Evolutionary conservation across 2,113 vertebrate genomes (phyloP).

Genomic region (Andinoacara biseriatus): DNA sequence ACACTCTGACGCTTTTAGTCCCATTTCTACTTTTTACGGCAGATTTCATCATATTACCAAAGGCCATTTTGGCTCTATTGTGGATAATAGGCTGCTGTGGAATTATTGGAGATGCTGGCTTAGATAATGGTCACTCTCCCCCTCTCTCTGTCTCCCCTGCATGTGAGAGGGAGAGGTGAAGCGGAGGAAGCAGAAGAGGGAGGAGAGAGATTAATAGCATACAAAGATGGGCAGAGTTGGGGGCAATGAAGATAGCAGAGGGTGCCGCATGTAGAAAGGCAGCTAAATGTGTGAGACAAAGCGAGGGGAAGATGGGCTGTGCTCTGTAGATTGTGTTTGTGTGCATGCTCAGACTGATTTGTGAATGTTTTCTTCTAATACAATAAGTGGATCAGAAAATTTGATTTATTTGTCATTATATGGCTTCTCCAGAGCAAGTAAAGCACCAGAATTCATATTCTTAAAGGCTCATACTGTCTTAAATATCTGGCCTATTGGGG

Average conservation of each 20-base stretch:
- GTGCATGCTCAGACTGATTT: conserved; percentile 26
- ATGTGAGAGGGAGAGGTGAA: conserved; percentile 56
- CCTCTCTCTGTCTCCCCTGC: conserved; percentile 38
- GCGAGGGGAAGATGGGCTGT: conserved; percentile 43
- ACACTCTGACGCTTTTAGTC: conserved; percentile 77
- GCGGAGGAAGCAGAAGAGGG: conserved; percentile 60
- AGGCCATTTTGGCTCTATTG: conserved; percentile 78
- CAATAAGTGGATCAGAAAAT: conserved; percentile 58
- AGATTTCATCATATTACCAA: conserved; percentile 85
- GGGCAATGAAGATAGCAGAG: conserved; percentile 72
- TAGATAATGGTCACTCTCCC: conserved; percentile 76
- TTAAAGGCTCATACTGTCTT: conserved; percentile 15
- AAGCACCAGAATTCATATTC: conserved; percentile 6
- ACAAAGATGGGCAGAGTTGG: conserved; percentile 73
- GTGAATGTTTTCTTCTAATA: conserved; percentile 49
- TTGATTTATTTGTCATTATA: conserved; percentile 49
- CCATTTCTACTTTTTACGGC: conserved; percentile 82
- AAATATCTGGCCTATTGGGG: conserved; percentile 3
- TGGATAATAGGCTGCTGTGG: conserved; percentile 77
- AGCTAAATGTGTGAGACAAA: conserved; percentile 64
- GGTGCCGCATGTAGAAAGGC: conserved; percentile 48
- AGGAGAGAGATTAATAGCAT: conserved; percentile 75
- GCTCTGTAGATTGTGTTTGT: conserved; percentile 19
- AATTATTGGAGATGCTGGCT: conserved; percentile 77
- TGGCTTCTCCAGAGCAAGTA: neutral